phyloP scores from a whole-genome alignment of 2,113 vertebrate genomes.

The Chlamydotis undulata region DNA sequence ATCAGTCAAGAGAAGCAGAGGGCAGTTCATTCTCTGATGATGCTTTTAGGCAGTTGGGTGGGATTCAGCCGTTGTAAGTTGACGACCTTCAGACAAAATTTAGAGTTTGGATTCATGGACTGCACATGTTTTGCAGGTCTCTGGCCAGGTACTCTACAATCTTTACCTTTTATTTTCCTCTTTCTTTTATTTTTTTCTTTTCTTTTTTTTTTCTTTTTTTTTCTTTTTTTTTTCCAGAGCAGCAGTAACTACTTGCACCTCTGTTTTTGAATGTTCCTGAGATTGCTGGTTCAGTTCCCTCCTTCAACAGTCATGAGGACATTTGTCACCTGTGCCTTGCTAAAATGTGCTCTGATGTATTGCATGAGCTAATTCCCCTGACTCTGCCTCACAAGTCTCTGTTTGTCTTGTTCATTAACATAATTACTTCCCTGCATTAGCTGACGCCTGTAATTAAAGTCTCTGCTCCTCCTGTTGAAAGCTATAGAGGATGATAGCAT shows the following conservation, averaged over 20 bases:
- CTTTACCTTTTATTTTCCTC: no score
- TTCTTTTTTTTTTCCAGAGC: not conserved
- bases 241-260: not conserved
- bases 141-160: not conserved
- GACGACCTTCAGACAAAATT: not conserved
- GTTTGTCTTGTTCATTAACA: constrained; percentile 40
- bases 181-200: no score
- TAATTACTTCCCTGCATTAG: constrained; percentile 17
- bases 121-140: not conserved
- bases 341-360: not conserved
- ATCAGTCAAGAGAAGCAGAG: not conserved
- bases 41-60: not conserved
- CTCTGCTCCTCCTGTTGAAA: not conserved
- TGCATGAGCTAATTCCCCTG: not conserved
- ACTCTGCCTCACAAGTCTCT: not conserved
- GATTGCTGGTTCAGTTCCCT: not conserved
- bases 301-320: not conserved
- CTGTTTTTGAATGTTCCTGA: not conserved
- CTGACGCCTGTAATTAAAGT: not conserved
- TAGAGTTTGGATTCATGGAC: not conserved
- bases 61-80: not conserved
- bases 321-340: not conserved
- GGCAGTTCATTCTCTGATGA: not conserved
- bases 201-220: no score
- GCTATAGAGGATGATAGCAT: not conserved